A percentile compares a stretch with the other conserved stretches of the same genome.
phyloP scores from a whole-genome alignment of 2,797 vertebrate genomes.

The Odontamblyopus lacepedii region DNA sequence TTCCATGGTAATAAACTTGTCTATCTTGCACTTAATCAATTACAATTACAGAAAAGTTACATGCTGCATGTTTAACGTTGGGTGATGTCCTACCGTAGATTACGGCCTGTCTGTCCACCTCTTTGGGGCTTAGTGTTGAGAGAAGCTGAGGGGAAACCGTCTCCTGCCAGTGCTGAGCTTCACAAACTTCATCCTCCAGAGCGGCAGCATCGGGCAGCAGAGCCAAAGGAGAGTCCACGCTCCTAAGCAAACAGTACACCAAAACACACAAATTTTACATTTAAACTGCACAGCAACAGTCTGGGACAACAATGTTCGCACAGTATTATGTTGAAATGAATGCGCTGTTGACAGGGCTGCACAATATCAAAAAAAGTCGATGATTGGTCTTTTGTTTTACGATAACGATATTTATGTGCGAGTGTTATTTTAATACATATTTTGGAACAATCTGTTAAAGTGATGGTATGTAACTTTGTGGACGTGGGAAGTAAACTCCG shows the following conservation, averaged over 20 bases:
- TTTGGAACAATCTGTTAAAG: too few species aligned
- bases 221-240: constrained; percentile 82
- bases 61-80: neutral
- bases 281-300: neutral
- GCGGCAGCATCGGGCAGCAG: constrained; percentile 79
- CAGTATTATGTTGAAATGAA: neutral
- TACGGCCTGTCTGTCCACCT: constrained; percentile 91
- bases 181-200: constrained; percentile 84
- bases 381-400: too few species aligned
- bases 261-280: neutral
- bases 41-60: too few species aligned
- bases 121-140: constrained; percentile 76
- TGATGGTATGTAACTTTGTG: too few species aligned
- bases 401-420: too few species aligned
- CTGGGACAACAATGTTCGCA: neutral
- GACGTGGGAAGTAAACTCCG: too few species aligned
- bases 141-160: constrained; percentile 80
- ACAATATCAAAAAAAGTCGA: too few species aligned
- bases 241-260: constrained; percentile 66
- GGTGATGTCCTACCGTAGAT: constrained; percentile 83
- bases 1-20: too few species aligned
- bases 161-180: constrained; percentile 91
- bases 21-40: too few species aligned
- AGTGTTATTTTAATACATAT: too few species aligned
- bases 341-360: neutral